phyloP scores from a whole-genome alignment of 53 echinoderm and acorn worm genomes.

The Patiria pectinifera region DNA sequence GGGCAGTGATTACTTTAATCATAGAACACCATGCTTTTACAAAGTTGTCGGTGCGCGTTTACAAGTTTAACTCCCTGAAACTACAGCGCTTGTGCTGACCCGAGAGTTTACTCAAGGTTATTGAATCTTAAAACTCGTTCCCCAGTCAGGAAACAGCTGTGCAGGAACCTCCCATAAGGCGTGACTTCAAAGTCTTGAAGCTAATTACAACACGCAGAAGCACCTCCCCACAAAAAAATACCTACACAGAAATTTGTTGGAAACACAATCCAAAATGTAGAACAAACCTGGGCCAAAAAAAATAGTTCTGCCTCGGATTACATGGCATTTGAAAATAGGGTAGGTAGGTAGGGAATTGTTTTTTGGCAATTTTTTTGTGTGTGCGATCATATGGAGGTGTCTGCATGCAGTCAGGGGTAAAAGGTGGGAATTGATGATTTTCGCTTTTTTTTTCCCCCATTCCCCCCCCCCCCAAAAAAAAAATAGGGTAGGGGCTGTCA shows the following conservation, averaged over 20 bases:
- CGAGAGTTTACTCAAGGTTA: neutral
- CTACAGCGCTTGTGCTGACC: neutral
- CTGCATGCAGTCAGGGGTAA: too few species aligned
- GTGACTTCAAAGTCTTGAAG: neutral
- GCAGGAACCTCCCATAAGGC: neutral
- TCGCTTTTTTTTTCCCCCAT: too few species aligned
- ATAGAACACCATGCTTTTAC: neutral
- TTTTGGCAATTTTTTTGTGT: too few species aligned
- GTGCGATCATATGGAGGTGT: too few species aligned
- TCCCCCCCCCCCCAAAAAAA: too few species aligned
- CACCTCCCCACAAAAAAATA: neutral
- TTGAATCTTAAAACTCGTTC: neutral
- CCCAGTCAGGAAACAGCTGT: neutral
- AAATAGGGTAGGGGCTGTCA: too few species aligned
- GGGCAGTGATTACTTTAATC: neutral
- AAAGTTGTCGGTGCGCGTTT: neutral
- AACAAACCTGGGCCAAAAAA: neutral
- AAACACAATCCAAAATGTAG: neutral
- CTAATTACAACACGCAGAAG: neutral
- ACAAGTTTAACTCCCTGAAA: neutral
- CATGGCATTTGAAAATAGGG: too few species aligned
- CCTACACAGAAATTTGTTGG: neutral
- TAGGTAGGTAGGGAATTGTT: too few species aligned
- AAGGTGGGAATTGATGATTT: too few species aligned
- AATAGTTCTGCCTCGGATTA: too few species aligned